Base-by-base conservation (phyloP, 2,113 vertebrate species). In the Chaetops frenatus region DNA sequence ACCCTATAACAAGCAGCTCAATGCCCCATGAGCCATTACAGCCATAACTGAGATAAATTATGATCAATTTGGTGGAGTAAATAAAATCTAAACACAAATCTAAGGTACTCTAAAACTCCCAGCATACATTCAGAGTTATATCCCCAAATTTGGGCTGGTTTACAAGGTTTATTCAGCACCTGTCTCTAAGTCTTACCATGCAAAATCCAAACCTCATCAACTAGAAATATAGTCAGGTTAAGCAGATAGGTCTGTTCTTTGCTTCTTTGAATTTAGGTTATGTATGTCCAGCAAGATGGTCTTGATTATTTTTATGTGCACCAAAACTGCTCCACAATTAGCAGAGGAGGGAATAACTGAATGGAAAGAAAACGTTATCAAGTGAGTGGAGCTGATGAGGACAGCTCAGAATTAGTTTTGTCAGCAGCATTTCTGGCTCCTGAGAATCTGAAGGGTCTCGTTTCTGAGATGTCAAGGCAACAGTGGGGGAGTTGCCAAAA, bases 391-490 rank as follows among this genome's bases (percentile, higher is more conserved):
- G 40, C 42, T 88, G 76, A 80, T 8, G n/a, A 95, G 84, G 86
- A 36, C 33, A 51, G 74, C 14, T 80, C 58, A 35, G 65, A 86
- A 5, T 33, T 50, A 14, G 29, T 69, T 90, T 60, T 93, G 76
- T 85, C 88, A 85, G 44, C 51, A 60, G 29, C 47, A 27, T 60
- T 90, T 72, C 64, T 86, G 73, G 64, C 77, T 87, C 82, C 90
- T 91, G 95, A 96, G 96, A 96, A 95, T 74, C n/a, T 61, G 81
- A 94, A 96, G 95, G 94, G 93, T 95, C 86, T 88, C 45, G 7
- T 88, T 95, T 83, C 88, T 71, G 90, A 78, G 78, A 94, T 57
- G 81, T 92, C 82, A 56, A 94, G 69, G 74, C 90, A 88, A 53
- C 88, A 84, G 92, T 71, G 87, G 76, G 95, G 88, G 91, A 95